Evolutionary conservation across 2,888 invertebrate genomes (phyloP), one percentile per base, ranked within the genome.

Genomic region (Scelioninae gen. 2): DNA sequence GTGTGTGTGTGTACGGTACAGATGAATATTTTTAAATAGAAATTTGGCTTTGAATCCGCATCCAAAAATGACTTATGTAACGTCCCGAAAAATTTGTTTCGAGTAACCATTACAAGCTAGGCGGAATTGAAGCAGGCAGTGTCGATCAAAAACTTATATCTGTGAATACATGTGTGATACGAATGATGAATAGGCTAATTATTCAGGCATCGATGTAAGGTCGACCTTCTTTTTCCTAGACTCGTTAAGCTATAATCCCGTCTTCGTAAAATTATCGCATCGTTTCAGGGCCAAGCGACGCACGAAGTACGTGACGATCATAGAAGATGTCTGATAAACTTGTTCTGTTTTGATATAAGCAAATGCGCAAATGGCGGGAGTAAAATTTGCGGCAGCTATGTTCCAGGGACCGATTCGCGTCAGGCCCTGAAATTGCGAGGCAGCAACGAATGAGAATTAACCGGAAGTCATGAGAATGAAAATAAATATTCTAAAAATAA

Each of bases 181-280:
- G 67, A 58, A 68, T 58, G 50, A 50, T 58, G 67, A 68, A 52
- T 68, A 50, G 57, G 25, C 41, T 33, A 67, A 57, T 67, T 67
- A 67, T 67, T 57, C 50, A 55, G 19, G 31, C 50, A 50, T 50
- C 50, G 45, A 43, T 53, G 50, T 55, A 55, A 55, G 46, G 50
- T 28, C 48, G 28, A 46, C 25, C 61, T 37, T 48, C n/a, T 60
- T 60, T 61, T 50, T 41, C 15, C 15, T 28, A 41, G 35, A n/a
- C 52, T 52, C 37, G 53, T 37, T 22, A 39, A 11, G 28, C 28
- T 11, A 10, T 25, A 37, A 43, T 25, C 18, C n/a, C 39, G 37
- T 50, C 41, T 39, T 61, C 50, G 50, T 11, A 22, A 50, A 61
- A 28, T 9, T 33, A 61, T 31, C 41, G 50, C 50, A 61, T 41